Base-by-base conservation (phyloP, 1,140 invertebrate species). In the Hestina assimilis region DNA sequence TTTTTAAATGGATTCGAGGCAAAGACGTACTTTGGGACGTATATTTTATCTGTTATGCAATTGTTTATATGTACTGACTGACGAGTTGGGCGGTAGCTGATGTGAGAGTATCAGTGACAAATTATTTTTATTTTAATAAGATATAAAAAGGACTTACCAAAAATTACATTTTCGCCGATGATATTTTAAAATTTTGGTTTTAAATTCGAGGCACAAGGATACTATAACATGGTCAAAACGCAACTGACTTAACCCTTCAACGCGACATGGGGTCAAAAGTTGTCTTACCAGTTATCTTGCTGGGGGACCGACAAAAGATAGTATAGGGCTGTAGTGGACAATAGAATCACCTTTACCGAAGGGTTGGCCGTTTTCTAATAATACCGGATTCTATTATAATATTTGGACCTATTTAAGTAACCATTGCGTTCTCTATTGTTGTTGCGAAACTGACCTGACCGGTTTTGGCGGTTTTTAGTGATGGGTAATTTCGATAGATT, bases 401-500 rank as follows among this genome's bases (percentile, higher is more conserved):
- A 78, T 86, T 87, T 87, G 84, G 82, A 85, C 82, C 82, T 87
- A 85, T 87, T 87, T 87, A 82, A 87, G 84, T 87, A 87, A 81
- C 82, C 80, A 80, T 66, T 75, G 79, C 79, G 75, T 75, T 21
- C 56, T 73, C 80, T 81, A 82, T 83, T 85, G 75, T 78, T 68
- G 69, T 70, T 77, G 72, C 77, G 66, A 66, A 85, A 87, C 80
- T 87, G 84, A 85, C 84, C 82, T 85, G 71, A 87, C 82, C 82
- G 80, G 82, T 87, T 87, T 67, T 56, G 66, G 61, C 51, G 45
- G 70, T 70, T 72, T 64, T 17, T 79, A 75, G 79, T 56, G 79
- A 45, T 65, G 80, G n/a, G 35, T 14, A 5, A 14, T 29, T 12
- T 53, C 24, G 24, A 45, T 24, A 29, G 20, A 15, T 12, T 35